Percentiles rank a stretch among this genome's conserved stretches.
Evolutionary conservation across 2,113 vertebrate species (phyloP).

Genomic region (Laticauda colubrina): DNA sequence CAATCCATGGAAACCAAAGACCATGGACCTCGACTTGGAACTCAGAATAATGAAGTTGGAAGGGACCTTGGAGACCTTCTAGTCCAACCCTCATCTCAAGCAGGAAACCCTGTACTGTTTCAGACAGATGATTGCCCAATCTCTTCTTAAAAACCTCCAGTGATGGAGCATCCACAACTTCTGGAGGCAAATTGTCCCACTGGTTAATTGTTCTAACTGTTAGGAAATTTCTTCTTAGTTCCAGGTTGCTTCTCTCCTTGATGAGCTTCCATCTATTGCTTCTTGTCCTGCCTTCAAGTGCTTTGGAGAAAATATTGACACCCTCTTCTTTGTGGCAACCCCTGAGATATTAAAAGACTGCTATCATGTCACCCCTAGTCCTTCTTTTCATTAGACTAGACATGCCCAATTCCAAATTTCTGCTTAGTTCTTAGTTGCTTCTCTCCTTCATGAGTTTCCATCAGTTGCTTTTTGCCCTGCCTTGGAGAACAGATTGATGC

Average conservation of each 20-base stretch:
- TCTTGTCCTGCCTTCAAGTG: neutral
- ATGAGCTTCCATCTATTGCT: neutral
- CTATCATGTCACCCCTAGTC: too few relatives aligned
- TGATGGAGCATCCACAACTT: neutral
- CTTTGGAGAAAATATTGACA: neutral
- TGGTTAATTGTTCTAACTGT: neutral
- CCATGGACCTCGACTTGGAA: neutral
- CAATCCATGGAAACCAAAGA: neutral
- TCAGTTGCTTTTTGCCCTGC: neutral
- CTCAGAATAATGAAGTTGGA: neutral
- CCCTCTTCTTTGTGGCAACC: neutral
- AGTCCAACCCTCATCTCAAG: too few relatives aligned
- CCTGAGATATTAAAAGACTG: too few relatives aligned
- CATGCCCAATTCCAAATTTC: too few relatives aligned
- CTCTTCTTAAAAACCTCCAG: neutral
- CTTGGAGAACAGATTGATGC: neutral
- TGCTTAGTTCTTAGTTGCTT: neutral
- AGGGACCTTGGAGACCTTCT: too few relatives aligned
- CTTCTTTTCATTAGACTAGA: too few relatives aligned
- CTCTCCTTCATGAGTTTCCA: neutral
- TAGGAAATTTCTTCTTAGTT: too few relatives aligned
- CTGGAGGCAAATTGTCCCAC: neutral
- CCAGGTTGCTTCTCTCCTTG: neutral
- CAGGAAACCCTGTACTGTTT: too few relatives aligned
- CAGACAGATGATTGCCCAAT: neutral